Conservation (phyloP, 2,113 vertebrate genomes). For the Platichthys flesus region DNA sequence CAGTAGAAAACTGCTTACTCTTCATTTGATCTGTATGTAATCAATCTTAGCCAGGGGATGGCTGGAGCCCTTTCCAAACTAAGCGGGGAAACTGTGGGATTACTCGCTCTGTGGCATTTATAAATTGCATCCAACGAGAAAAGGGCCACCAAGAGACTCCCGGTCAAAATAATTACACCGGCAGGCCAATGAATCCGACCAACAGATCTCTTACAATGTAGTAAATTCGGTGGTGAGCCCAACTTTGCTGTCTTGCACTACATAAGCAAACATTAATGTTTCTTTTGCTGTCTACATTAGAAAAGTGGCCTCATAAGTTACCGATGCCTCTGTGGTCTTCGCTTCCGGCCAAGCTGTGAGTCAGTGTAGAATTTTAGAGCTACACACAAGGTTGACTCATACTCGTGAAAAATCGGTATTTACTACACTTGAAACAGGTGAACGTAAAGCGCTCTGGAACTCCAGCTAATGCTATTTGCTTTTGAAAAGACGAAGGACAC, state of each 20-base stretch:
- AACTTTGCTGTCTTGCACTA: constrained; percentile 28
- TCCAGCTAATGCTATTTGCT: constrained; percentile 19
- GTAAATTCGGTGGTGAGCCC: constrained; percentile 65
- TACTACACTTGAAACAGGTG: constrained; percentile 36
- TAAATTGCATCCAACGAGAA: constrained; percentile 76
- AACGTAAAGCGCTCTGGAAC: constrained; percentile 11
- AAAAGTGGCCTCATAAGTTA: neutral
- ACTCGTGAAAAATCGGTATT: constrained; percentile 40
- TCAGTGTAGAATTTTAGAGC: constrained; percentile 46
- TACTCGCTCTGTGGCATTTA: constrained; percentile 79
- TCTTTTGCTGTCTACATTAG: constrained; percentile 41
- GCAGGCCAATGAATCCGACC: constrained; percentile 73
- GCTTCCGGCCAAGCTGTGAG: constrained; percentile 20
- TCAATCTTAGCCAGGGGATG: constrained; percentile 74
- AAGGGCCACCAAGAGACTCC: constrained; percentile 68
- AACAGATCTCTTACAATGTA: constrained; percentile 61
- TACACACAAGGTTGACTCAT: constrained; percentile 28
- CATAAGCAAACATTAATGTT: constrained; percentile 55
- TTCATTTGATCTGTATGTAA: constrained; percentile 77
- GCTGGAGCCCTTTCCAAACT: constrained; percentile 67
- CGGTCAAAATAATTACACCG: constrained; percentile 76
- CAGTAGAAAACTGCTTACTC: constrained; percentile 80
- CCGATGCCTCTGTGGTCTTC: no score
- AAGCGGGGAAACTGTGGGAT: constrained; percentile 76
- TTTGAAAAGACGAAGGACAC: constrained; percentile 26